Conservation (phyloP, 1,140 invertebrate species). For the Zaprionus ornatus region DNA sequence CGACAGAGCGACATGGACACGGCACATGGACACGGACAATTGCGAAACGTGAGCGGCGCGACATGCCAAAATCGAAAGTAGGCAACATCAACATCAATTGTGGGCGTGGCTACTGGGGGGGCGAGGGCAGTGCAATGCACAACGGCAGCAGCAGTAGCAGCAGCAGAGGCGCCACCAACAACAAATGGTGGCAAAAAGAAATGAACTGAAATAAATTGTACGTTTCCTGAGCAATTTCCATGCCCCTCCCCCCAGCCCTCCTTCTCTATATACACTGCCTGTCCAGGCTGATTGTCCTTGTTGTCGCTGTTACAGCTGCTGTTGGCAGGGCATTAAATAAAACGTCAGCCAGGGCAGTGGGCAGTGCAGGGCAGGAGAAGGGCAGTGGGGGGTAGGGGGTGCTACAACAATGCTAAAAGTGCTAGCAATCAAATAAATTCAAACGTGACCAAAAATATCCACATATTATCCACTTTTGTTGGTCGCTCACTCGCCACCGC, state of each 20-base stretch:
- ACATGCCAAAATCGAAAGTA: constrained; percentile 83
- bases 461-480: constrained; percentile 78
- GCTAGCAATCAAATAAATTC: constrained; percentile 82
- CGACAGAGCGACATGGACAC: constrained; percentile 33
- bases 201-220: constrained; percentile 82
- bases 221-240: constrained; percentile 81
- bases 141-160: not conserved
- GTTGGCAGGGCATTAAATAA: constrained; percentile 77
- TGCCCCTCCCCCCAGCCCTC: constrained; percentile 21
- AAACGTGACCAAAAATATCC: constrained; percentile 82
- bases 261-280: not conserved
- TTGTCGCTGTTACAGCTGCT: constrained; percentile 52
- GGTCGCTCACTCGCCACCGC: constrained; percentile 11
- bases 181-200: constrained; percentile 75
- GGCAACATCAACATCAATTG: constrained; percentile 77
- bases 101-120: constrained; percentile 25
- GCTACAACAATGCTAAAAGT: constrained; percentile 80
- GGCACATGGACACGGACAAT: constrained; percentile 60
- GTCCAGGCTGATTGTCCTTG: constrained; percentile 19
- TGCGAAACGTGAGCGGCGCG: constrained; percentile 70
- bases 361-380: not conserved
- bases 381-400: too few relatives aligned
- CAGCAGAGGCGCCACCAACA: constrained; percentile 29
- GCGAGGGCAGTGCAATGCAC: not conserved
- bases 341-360: constrained; percentile 60